A percentile compares a stretch with the other conserved stretches of the same genome.
Evolutionary conservation across 2,888 invertebrate species (phyloP).

Genomic region (Ptilodon capucinus): DNA sequence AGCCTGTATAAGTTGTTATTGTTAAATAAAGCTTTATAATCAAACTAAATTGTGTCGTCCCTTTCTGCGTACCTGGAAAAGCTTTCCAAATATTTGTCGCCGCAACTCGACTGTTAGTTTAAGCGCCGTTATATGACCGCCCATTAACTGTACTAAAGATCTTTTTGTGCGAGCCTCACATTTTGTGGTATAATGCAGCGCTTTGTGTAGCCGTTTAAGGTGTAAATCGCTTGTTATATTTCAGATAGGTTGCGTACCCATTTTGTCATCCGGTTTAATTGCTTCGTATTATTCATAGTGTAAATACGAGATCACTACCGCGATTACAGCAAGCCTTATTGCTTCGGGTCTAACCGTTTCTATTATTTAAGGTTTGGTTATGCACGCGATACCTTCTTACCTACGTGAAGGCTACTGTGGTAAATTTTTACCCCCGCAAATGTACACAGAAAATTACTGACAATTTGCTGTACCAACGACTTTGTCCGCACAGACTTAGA

Average conservation of each 20-base stretch:
- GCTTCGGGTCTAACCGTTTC: slow-evolving; percentile 12
- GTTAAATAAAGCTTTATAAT: not conserved
- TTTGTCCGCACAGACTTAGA: no score
- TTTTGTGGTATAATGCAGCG: slow-evolving; percentile 51
- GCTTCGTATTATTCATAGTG: slow-evolving; percentile 32
- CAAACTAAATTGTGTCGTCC: not conserved
- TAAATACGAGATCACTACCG: slow-evolving; percentile 23
- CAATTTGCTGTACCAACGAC: no score
- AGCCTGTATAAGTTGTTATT: no score
- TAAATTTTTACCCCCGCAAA: no score
- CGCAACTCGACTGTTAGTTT: slow-evolving; percentile 51
- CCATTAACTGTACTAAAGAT: slow-evolving; percentile 52
- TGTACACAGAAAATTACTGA: no score
- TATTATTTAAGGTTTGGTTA: slow-evolving; percentile 13
- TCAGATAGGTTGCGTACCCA: slow-evolving; percentile 8
- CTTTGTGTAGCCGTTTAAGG: slow-evolving; percentile 47
- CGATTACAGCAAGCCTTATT: slow-evolving; percentile 19
- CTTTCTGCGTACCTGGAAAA: slow-evolving; percentile 22
- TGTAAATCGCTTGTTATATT: slow-evolving; percentile 49
- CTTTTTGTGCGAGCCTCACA: slow-evolving; percentile 50
- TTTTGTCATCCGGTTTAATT: slow-evolving; percentile 24
- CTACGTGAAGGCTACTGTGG: not conserved
- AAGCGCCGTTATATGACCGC: slow-evolving; percentile 51
- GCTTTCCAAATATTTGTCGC: slow-evolving; percentile 26
- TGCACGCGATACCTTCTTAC: not conserved